Evolutionary conservation across 2,888 invertebrate genomes (phyloP).

Genomic region (Cryptocephalus primarius): DNA sequence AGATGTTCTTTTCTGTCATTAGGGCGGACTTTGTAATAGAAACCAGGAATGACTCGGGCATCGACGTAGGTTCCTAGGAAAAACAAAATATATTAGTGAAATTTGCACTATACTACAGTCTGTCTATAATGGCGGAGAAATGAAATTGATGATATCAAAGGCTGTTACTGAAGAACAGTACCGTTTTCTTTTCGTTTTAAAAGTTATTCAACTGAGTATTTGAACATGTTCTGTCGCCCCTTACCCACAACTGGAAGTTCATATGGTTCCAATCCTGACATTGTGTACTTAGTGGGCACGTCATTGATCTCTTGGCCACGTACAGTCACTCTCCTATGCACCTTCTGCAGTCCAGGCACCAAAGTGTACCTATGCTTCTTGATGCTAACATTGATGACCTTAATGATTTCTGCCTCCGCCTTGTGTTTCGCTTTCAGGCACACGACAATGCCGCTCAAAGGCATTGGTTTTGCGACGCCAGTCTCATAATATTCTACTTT

Average conservation of each 20-base stretch:
- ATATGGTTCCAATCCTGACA: constrained; percentile 53
- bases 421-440: constrained; percentile 40
- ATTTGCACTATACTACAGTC: no score
- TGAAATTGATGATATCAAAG: no score
- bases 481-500: constrained; percentile 61
- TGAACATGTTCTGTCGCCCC: constrained; percentile 8
- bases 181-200: no score
- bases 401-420: constrained; percentile 42
- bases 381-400: constrained; percentile 48
- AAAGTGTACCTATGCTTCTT: constrained; percentile 44
- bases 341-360: constrained; percentile 52
- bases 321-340: constrained; percentile 51
- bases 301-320: constrained; percentile 51
- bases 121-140: no score
- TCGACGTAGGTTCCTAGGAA: constrained; percentile 55
- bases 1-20: constrained; percentile 52
- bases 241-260: constrained; percentile 62
- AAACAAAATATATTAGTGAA: background rate
- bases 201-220: no score
- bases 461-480: constrained; percentile 47
- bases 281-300: constrained; percentile 54
- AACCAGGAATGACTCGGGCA: constrained; percentile 59
- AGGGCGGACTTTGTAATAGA: constrained; percentile 59
- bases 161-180: no score
- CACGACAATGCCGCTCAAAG: constrained; percentile 48